Conservation (phyloP, 2,888 invertebrate species). For the Trilocha varians region DNA sequence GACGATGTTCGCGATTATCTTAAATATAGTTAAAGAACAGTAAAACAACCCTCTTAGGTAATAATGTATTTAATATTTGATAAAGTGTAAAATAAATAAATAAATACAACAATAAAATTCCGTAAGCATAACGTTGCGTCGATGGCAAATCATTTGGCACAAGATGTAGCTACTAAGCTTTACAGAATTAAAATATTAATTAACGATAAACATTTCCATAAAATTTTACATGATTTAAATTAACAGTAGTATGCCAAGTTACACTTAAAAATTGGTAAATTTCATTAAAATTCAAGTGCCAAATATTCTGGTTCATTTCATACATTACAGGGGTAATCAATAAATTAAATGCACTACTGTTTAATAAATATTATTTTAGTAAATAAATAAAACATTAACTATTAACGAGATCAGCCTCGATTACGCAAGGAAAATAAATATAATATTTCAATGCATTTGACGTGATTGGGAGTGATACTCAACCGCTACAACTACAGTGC, state of each 20-base stretch:
- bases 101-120: conserved; percentile 48
- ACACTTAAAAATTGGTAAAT: too few species aligned
- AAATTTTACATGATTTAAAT: too few species aligned
- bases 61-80: conserved; percentile 49
- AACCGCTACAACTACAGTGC: background rate
- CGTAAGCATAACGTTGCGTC: conserved; percentile 36
- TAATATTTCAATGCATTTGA: background rate
- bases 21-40: background rate
- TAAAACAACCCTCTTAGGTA: conserved; percentile 16
- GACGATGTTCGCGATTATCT: background rate
- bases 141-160: conserved; percentile 69
- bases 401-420: background rate
- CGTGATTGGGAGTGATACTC: background rate
- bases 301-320: too few species aligned
- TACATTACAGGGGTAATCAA: too few species aligned
- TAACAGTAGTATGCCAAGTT: too few species aligned
- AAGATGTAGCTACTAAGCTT: conserved; percentile 40
- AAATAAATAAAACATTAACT: too few species aligned
- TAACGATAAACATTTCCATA: background rate
- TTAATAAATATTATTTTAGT: too few species aligned
- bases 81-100: conserved; percentile 54
- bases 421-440: background rate
- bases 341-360: too few species aligned
- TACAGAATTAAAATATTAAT: background rate
- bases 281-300: too few species aligned